Base-by-base conservation (phyloP, 2,888 invertebrate species). In the Cephus nigrinus region DNA sequence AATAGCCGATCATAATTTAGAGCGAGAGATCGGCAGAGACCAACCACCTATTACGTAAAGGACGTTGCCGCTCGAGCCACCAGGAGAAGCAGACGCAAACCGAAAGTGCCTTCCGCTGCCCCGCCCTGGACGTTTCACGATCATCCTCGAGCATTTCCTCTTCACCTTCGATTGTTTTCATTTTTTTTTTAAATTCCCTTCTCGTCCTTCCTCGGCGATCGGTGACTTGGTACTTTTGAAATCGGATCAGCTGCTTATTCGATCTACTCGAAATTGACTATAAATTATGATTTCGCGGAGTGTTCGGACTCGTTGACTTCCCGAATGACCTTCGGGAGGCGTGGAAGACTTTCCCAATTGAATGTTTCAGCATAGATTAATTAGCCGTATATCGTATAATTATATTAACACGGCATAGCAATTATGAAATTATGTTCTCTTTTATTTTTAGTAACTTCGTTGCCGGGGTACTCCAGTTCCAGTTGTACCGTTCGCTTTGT, bases 401-500 rank as follows among this genome's bases (percentile, higher is more conserved):
- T 55, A 55, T 55, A 23, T 5, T 9, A 55, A 5, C 5, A 55
- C 55, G 55, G 9, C 9, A 9, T 23, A 23, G 23, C 55, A 55
- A 55, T 55, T 55, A 55, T 55, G 23, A 55, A 55, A 55, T 9
- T 23, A 5, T 55, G 2, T 71, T 71, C 31, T 31, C 0, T 12
- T 71, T 33, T 71, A 88, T 83, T 93, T 93, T 78, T 94, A 98
- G 98, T 93, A 98, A 98, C 92, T 98, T 98, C 92, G 97, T 98
- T 82, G 96, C 97, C 87, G 96, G 96, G 11, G 94, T 98, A 12
- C 94, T 98, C 30, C 98, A 98, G 93, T 98, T 98, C 93, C 98
- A 98, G 92, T 95, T 98, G 77, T 96, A 97, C 92, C 94, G 97
- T 55, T 94, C 97, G 0, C 92, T 98, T 83, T 98, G 98, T 90